Evolutionary conservation across 1,140 invertebrate species (phyloP).

Genomic region (Heliothis virescens): DNA sequence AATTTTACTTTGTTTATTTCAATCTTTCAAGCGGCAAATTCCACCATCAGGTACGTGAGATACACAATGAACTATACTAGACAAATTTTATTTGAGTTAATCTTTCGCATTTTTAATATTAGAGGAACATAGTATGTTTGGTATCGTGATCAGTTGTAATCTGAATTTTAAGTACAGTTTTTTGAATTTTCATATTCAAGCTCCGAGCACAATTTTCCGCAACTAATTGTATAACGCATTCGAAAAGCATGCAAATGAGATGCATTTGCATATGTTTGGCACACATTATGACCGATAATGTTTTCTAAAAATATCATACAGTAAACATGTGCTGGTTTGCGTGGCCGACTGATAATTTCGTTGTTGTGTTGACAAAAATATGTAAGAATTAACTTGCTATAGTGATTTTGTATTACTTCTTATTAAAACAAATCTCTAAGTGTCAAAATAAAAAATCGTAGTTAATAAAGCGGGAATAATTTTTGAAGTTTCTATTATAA

Average conservation of each 20-base stretch:
- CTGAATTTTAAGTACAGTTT: not conserved
- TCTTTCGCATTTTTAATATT: too few relatives aligned
- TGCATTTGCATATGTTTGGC: slow-evolving; percentile 39
- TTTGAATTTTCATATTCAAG: slow-evolving; percentile 20
- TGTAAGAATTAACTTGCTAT: not conserved
- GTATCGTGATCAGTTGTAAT: not conserved
- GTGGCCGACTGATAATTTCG: not conserved
- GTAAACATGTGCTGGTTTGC: slow-evolving; percentile 26
- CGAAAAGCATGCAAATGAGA: slow-evolving; percentile 43
- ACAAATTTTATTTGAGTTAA: too few relatives aligned
- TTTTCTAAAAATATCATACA: slow-evolving; percentile 40
- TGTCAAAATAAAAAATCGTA: too few relatives aligned
- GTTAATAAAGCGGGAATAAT: too few relatives aligned
- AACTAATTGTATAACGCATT: slow-evolving; percentile 39
- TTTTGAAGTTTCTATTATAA: too few relatives aligned
- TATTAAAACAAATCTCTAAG: too few relatives aligned
- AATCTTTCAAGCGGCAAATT: too few relatives aligned
- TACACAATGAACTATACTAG: too few relatives aligned
- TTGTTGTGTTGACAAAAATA: slow-evolving; percentile 6
- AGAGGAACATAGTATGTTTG: too few relatives aligned
- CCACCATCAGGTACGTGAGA: too few relatives aligned
- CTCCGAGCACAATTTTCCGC: slow-evolving; percentile 7
- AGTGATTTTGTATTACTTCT: not conserved
- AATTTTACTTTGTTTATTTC: too few relatives aligned
- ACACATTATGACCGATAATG: slow-evolving; percentile 38